Conservation (phyloP, 2,113 vertebrate genomes). For the Spheniscus mendiculus region DNA sequence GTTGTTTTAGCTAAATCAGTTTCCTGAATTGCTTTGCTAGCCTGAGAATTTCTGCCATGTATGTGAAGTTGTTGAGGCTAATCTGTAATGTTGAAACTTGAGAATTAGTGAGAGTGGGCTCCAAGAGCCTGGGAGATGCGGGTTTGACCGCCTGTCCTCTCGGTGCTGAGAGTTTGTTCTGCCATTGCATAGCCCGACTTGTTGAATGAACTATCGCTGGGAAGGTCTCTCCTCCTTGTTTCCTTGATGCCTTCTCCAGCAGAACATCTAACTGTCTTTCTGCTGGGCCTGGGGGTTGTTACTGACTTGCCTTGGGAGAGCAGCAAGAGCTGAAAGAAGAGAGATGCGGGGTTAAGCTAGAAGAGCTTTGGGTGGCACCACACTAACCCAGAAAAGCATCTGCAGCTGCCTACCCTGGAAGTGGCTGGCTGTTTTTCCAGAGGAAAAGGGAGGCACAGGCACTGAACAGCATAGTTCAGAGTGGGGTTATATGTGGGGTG, state of each 20-base stretch:
- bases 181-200: fast-evolving
- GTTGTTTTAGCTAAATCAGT: neutral
- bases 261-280: neutral
- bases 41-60: neutral
- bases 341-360: neutral
- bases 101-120: neutral
- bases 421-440: neutral
- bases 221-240: neutral
- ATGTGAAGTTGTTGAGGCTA: neutral
- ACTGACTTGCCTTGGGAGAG: neutral
- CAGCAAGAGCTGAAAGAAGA: neutral
- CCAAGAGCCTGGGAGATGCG: neutral
- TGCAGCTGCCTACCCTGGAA: neutral
- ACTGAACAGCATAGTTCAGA: fast-evolving
- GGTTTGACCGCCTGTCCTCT: neutral
- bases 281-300: neutral
- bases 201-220: neutral
- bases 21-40: neutral
- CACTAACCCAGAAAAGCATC: neutral
- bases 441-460: neutral
- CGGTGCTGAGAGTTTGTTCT: neutral
- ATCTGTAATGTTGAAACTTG: neutral
- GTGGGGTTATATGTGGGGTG: neutral
- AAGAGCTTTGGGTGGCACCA: neutral
- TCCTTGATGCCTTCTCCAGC: neutral